A percentile compares a stretch with the other conserved stretches of the same genome.
phyloP scores from a whole-genome alignment of 2,888 invertebrate species.

The Ornithoptera alexandrae region DNA sequence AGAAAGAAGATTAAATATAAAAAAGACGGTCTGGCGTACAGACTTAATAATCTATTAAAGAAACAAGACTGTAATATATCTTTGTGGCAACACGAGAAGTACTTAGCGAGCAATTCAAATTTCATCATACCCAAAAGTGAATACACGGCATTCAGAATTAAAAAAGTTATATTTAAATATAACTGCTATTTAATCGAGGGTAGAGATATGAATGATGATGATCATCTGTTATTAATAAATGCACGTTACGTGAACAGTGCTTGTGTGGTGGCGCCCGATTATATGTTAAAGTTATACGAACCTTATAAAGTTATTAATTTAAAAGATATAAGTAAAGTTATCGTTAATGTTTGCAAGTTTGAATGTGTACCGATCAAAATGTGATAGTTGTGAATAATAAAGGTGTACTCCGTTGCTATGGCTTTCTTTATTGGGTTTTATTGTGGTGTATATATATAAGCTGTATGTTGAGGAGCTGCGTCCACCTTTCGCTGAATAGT shows the following conservation, averaged over 20 bases:
- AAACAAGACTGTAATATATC: slow-evolving; percentile 67
- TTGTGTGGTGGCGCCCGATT: slow-evolving; percentile 42
- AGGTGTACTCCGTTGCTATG: not conserved
- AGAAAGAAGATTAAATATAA: slow-evolving; percentile 62
- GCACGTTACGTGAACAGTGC: slow-evolving; percentile 46
- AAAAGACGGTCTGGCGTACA: slow-evolving; percentile 69
- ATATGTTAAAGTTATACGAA: slow-evolving; percentile 57
- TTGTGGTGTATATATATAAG: not conserved
- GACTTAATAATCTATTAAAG: slow-evolving; percentile 64
- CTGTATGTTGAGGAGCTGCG: too few species aligned
- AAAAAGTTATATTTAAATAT: slow-evolving; percentile 53
- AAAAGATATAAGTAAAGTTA: slow-evolving; percentile 44
- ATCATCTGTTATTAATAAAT: slow-evolving; percentile 57
- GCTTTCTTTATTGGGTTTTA: not conserved
- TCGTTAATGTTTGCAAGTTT: slow-evolving; percentile 68
- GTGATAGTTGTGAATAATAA: slow-evolving; percentile 3
- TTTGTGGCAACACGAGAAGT: slow-evolving; percentile 79
- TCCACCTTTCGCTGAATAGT: too few species aligned
- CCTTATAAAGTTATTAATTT: slow-evolving; percentile 53
- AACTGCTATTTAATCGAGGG: slow-evolving; percentile 55
- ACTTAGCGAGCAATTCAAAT: slow-evolving; percentile 65
- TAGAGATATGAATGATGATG: slow-evolving; percentile 45
- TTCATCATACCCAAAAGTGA: slow-evolving; percentile 63
- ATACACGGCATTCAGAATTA: slow-evolving; percentile 49
- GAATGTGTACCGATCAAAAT: slow-evolving; percentile 43